Evolutionary conservation across 2,113 vertebrate genomes (phyloP), one percentile per base, ranked within the genome.

Genomic region (Sprattus sprattus): DNA sequence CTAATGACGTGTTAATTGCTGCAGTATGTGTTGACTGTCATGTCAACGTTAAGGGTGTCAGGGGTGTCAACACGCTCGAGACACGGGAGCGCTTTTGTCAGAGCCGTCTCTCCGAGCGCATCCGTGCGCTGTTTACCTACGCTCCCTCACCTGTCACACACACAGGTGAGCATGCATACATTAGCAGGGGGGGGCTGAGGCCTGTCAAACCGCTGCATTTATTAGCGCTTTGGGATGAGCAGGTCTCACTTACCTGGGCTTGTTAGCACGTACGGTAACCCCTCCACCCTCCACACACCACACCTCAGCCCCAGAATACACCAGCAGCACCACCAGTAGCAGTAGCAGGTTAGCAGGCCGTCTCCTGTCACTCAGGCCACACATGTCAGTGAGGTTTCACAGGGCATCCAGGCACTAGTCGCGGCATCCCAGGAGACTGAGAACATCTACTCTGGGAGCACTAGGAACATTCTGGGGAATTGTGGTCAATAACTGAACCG

Each of bases 151-250:
- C 96, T 97, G 96, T 95, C 93, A 96, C 93, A 88, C 93, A 88
- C 83, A 91, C 95, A 97, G 95, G 96, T 97, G 95, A 95, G 92
- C 92, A 92, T 88, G 96, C 95, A 96, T 96, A 96, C 94, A 97
- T 98, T 98, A 97, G 92, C 96, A 94, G 92, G 91, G 39, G 93
- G 92, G 39, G 93, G 92, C 91, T 95, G 94, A 92, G 89, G 93
- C 95, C 92, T 93, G 96, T 96, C 92, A 95, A 97, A 94, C 95
- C 96, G 88, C 96, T 94, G 96, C 95, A 99, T 97, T 95, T 92
- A 96, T 98, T 98, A 97, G 92, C 96, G 93, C 90, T 87, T 94
- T 89, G 89, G 86, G 90, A 96, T 94, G 95, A 96, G 96, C 96
- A 91, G 92, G 92, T 94, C 11, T 46, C 3, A 81, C 46, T 95